Percentiles rank a stretch among this genome's conserved stretches.
Evolutionary conservation across 2,888 invertebrate species (phyloP).

Genomic region (Aleiodes alternator): DNA sequence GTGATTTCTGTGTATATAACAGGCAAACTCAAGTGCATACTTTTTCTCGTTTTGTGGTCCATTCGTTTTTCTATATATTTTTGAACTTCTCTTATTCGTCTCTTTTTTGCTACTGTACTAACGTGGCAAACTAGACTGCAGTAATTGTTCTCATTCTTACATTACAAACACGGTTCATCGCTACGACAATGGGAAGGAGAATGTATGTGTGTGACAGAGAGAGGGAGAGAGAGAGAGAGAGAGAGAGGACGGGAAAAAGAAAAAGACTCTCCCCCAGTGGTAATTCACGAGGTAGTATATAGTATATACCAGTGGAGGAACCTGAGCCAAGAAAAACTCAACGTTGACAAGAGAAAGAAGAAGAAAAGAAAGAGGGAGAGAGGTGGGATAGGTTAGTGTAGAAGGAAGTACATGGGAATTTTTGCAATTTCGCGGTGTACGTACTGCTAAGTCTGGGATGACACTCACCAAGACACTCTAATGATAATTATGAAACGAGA

Average conservation of each 20-base stretch:
- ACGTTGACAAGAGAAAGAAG: conserved; percentile 44
- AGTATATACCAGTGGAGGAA: conserved; percentile 47
- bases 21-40: conserved; percentile 44
- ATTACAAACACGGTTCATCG: conserved; percentile 45
- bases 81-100: conserved; percentile 16
- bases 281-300: conserved; percentile 48
- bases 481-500: conserved; percentile 31
- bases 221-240: background rate
- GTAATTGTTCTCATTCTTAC: conserved; percentile 29
- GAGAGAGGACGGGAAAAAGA: no score
- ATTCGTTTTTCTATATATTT: background rate
- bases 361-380: conserved; percentile 14
- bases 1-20: conserved; percentile 3
- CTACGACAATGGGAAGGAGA: conserved; percentile 8
- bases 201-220: background rate
- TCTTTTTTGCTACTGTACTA: conserved; percentile 12
- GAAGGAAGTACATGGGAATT: conserved; percentile 40
- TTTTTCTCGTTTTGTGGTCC: conserved; percentile 33
- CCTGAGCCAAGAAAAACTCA: conserved; percentile 46
- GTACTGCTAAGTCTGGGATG: conserved; percentile 25
- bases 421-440: conserved; percentile 31
- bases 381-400: conserved; percentile 37
- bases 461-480: background rate
- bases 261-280: conserved; percentile 41
- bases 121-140: conserved; percentile 12